A percentile compares a stretch with the other conserved stretches of the same genome.
phyloP scores from a whole-genome alignment of 2,888 invertebrate species.

The Nineta flava region DNA sequence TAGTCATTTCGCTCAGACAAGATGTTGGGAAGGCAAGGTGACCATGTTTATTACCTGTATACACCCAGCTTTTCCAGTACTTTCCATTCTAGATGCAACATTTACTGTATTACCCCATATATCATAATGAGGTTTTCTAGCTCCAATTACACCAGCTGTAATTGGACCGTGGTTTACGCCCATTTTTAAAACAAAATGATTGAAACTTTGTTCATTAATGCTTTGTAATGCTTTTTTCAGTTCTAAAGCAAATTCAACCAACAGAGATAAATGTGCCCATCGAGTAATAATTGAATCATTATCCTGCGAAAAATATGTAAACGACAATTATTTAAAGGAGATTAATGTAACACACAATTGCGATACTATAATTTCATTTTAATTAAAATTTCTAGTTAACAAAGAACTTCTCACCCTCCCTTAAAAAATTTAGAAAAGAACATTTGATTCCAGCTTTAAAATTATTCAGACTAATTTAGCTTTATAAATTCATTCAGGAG shows the following conservation, averaged over 20 bases:
- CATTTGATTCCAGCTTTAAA: no score
- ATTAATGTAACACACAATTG: no score
- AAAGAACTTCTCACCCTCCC: no score
- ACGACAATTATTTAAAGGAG: conserved; percentile 1
- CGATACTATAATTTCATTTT: not conserved
- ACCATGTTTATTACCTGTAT: conserved; percentile 59
- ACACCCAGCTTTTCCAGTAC: conserved; percentile 87
- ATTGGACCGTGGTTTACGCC: conserved; percentile 94
- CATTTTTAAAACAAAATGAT: conserved; percentile 85
- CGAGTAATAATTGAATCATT: conserved; percentile 56
- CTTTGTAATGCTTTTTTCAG: conserved; percentile 78
- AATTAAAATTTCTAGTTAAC: not conserved
- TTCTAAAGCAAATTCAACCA: conserved; percentile 84
- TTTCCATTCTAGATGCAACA: conserved; percentile 95
- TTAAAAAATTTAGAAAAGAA: no score
- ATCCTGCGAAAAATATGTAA: conserved; percentile 29
- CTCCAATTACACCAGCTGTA: conserved; percentile 90
- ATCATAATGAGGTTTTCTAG: conserved; percentile 88
- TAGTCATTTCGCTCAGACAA: not conserved
- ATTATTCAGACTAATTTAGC: no score
- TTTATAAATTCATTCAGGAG: no score
- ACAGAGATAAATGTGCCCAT: conserved; percentile 69
- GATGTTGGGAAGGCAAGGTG: no score
- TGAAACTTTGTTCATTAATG: conserved; percentile 90
- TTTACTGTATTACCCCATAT: conserved; percentile 97